Evolutionary conservation across 2,888 invertebrate genomes (phyloP), one percentile per base, ranked within the genome.

Genomic region (Stegana nigrithorax): DNA sequence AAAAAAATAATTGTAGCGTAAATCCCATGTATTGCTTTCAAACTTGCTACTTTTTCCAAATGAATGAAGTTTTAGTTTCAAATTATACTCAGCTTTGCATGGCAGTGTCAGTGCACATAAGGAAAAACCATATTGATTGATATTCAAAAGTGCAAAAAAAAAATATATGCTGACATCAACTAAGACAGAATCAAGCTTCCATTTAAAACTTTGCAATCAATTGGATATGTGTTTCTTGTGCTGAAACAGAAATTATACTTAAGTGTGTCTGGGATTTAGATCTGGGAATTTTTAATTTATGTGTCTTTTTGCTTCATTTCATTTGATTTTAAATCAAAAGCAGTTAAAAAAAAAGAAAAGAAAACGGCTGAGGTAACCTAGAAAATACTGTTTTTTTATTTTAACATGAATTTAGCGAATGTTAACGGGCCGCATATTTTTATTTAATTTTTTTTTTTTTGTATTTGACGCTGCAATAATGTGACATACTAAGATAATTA

Each of bases 361-460:
- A 4, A 42, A 12, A 7, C 42, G n/a, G 14, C 51, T 47, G 19
- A 5, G 8, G 51, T 64, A 57, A 47, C 72, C 66, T 61, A 59
- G 63, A 67, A 65, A 67, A n/a, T n/a, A n/a, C 59, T 50, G 55
- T 63, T 63, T 57, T 8, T n/a, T n/a, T n/a, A n/a, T n/a, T n/a
- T n/a, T n/a, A n/a, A n/a, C n/a, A n/a, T n/a, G n/a, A n/a, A n/a
- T n/a, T n/a, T n/a, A n/a, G n/a, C n/a, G n/a, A n/a, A n/a, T n/a
- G n/a, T n/a, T n/a, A n/a, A n/a, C n/a, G n/a, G n/a, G n/a, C n/a
- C n/a, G n/a, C n/a, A n/a, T n/a, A n/a, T n/a, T n/a, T n/a, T n/a
- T n/a, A n/a, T 42, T 23, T 55, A 26, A 17, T 5, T 23, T 4
- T 26, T 53, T 51, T n/a, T n/a, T n/a, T n/a, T n/a, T n/a, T n/a